Conservation (phyloP, 2,888 invertebrate genomes). For the Euclidia mi region DNA sequence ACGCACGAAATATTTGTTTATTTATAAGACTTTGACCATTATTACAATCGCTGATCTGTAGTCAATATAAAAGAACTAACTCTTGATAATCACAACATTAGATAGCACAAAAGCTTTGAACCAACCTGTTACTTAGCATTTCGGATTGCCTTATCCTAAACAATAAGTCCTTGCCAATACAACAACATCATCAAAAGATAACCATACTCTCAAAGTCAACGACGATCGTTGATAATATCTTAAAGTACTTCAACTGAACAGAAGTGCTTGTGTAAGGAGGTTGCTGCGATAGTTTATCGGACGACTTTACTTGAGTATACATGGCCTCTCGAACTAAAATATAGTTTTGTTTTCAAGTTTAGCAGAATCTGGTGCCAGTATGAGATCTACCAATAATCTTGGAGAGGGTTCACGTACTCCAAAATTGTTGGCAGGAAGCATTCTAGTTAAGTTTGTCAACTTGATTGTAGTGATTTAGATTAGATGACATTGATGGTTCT, state of each 20-base stretch:
- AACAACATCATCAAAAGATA: constrained; percentile 3
- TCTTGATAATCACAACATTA: too few species aligned
- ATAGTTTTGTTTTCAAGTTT: constrained; percentile 6
- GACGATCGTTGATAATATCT: constrained; percentile 14
- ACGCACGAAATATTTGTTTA: too few species aligned
- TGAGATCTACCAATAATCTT: not conserved
- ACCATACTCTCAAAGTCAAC: constrained; percentile 11
- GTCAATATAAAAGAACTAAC: too few species aligned
- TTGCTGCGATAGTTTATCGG: constrained; percentile 13
- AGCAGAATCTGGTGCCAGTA: not conserved
- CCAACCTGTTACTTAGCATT: too few species aligned
- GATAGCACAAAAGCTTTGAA: too few species aligned
- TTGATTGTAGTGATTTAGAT: too few species aligned
- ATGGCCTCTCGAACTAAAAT: constrained; percentile 13
- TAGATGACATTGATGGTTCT: too few species aligned
- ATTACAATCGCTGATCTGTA: too few species aligned
- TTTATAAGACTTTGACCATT: too few species aligned
- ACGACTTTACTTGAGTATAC: constrained; percentile 15
- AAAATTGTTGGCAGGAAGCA: too few species aligned
- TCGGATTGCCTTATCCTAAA: not conserved
- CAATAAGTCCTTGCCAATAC: constrained; percentile 1
- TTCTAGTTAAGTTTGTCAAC: too few species aligned
- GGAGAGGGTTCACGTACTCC: too few species aligned
- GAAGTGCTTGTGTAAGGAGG: constrained; percentile 17
- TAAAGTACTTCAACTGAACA: constrained; percentile 17